phyloP scores from a whole-genome alignment of 2,113 vertebrate genomes.

The Rhinoptilus africanus region DNA sequence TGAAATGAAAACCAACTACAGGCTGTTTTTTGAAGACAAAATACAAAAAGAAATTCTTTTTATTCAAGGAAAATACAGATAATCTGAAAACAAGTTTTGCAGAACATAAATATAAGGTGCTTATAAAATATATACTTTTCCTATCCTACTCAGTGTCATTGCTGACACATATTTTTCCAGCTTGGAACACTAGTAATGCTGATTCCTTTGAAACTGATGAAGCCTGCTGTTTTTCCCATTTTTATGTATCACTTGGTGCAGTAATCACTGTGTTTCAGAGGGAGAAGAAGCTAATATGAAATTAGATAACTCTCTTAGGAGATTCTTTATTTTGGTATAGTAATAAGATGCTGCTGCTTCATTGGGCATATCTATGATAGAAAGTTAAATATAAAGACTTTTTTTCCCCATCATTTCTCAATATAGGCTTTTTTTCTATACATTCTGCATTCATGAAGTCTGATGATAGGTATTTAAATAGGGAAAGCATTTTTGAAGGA shows the following conservation, averaged over 20 bases:
- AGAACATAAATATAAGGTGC: background rate
- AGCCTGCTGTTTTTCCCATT: background rate
- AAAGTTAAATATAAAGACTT: background rate
- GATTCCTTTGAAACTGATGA: background rate
- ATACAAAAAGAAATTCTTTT: background rate
- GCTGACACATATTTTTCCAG: constrained; percentile 4
- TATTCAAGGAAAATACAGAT: background rate
- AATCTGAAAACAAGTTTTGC: background rate
- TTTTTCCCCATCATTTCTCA: background rate
- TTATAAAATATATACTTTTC: background rate
- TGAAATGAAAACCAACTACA: background rate
- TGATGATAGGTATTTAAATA: background rate
- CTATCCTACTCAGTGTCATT: background rate
- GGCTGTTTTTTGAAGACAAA: background rate
- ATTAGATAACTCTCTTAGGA: constrained; percentile 11
- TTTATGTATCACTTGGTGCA: background rate
- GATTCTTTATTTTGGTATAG: background rate
- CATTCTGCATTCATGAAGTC: background rate
- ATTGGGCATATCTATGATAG: background rate
- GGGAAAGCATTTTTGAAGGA: background rate
- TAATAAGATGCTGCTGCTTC: background rate
- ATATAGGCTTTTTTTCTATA: background rate
- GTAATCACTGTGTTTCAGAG: background rate
- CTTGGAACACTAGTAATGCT: background rate
- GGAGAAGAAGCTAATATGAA: background rate